Evolutionary conservation across 2,113 vertebrate genomes (phyloP).

Genomic region (Aphyosemion australe): DNA sequence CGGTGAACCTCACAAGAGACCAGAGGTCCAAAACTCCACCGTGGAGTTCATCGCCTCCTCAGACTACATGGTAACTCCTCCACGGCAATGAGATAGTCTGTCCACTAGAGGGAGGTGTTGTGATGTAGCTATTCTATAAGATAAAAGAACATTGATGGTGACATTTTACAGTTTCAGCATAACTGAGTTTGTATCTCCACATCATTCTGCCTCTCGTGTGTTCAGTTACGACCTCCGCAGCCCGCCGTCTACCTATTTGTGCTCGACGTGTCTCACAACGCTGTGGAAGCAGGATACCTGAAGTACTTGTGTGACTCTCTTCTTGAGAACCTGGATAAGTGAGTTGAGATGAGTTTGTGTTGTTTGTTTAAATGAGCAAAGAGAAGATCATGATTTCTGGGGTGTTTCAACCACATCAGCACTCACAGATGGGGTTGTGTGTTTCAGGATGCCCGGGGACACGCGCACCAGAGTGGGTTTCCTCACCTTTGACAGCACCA

Average conservation of each 20-base stretch:
- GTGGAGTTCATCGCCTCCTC: constrained; percentile 99
- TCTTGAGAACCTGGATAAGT: constrained; percentile 94
- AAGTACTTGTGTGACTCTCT: constrained; percentile 89
- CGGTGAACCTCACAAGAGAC: constrained; percentile 95
- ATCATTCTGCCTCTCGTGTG: background rate
- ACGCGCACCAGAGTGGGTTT: constrained; percentile 92
- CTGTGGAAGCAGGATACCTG: constrained; percentile 94
- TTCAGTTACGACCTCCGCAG: constrained; percentile 94
- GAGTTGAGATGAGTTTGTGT: constrained; percentile 64
- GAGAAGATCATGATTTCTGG: background rate
- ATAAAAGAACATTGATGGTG: background rate
- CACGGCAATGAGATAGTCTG: background rate
- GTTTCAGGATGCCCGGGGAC: constrained; percentile 90
- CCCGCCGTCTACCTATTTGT: constrained; percentile 96
- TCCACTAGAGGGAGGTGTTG: constrained; percentile 46
- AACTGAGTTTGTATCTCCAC: background rate
- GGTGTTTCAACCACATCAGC: background rate
- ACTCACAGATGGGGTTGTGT: constrained; percentile 34
- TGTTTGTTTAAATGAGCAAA: too few relatives aligned
- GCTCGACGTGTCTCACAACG: constrained; percentile 95
- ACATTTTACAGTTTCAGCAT: background rate
- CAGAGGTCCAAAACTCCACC: constrained; percentile 95
- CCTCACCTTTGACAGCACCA: constrained; percentile 94
- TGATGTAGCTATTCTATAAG: background rate
- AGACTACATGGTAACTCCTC: constrained; percentile 90